phyloP scores from a whole-genome alignment of 2,113 vertebrate genomes.

The Myotis davidii region DNA sequence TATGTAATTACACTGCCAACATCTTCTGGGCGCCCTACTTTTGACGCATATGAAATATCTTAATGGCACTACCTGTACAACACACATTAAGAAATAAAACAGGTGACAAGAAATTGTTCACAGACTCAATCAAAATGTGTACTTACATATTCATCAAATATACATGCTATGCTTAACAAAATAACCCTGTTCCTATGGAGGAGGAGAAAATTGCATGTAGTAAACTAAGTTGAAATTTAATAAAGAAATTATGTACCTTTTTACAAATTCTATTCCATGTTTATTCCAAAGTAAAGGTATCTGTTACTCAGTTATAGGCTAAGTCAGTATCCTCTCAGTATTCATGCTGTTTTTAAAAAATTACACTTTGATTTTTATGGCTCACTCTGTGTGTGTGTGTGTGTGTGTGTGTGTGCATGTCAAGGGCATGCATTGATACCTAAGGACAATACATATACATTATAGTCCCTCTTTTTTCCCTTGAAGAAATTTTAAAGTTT shows the following conservation, averaged over 20 bases:
- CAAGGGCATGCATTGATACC: not conserved
- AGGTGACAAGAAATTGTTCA: conserved; percentile 62
- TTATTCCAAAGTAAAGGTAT: not conserved
- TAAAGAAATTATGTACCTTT: not conserved
- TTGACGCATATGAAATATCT: conserved; percentile 71
- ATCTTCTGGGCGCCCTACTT: conserved; percentile 29
- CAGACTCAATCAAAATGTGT: conserved; percentile 9
- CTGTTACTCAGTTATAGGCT: not conserved
- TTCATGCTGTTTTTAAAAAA: not conserved
- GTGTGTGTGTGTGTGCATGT: not conserved
- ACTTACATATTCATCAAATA: not conserved
- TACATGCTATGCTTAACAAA: not conserved
- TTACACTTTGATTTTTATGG: not conserved
- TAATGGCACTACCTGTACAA: conserved; percentile 69
- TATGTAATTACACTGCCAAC: conserved; percentile 75
- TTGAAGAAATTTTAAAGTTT: not conserved
- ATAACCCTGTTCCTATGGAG: not conserved
- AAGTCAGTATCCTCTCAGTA: not conserved
- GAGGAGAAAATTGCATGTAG: not conserved
- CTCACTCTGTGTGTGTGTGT: not conserved
- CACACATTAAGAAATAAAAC: conserved; percentile 76
- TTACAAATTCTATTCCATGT: not conserved
- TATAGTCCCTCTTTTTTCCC: not conserved
- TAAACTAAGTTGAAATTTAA: not conserved
- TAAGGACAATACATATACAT: not conserved